Evolutionary conservation across 2,113 vertebrate species (phyloP).

Genomic region (Pterocles burchelli): DNA sequence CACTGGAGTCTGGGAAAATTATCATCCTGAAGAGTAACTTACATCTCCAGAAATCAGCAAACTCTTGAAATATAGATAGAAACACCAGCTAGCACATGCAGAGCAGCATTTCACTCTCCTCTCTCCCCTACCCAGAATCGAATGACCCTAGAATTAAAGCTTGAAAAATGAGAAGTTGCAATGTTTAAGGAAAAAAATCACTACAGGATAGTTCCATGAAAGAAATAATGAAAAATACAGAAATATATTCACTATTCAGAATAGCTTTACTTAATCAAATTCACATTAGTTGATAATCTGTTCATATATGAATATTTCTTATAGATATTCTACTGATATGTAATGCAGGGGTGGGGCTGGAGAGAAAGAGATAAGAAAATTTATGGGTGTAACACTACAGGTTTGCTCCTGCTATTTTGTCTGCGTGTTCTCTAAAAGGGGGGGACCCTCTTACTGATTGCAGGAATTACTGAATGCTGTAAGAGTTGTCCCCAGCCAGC

Average conservation of each 20-base stretch:
- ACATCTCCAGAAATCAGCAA: not conserved
- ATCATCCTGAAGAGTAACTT: not conserved
- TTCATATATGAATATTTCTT: not conserved
- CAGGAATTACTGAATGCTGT: not conserved
- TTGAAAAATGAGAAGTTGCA: not conserved
- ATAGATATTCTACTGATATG: not conserved
- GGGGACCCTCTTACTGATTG: rapidly evolving
- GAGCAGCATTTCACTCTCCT: not conserved
- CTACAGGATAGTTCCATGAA: not conserved
- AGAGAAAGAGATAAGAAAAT: not conserved
- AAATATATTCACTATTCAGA: not conserved
- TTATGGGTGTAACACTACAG: not conserved
- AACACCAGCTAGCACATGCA: not conserved
- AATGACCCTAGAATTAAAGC: not conserved
- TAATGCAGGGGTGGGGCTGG: not conserved
- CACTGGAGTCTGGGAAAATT: not conserved
- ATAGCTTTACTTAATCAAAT: not conserved
- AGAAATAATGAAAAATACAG: not conserved
- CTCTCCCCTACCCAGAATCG: not conserved
- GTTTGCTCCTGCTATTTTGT: not conserved
- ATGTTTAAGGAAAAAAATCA: not conserved
- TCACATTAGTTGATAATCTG: not conserved
- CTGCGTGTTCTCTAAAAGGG: not conserved
- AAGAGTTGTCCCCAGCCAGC: not conserved
- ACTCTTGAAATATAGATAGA: not conserved